phyloP scores from a whole-genome alignment of 1,140 invertebrate genomes.

The Cecropterus lyciades region DNA sequence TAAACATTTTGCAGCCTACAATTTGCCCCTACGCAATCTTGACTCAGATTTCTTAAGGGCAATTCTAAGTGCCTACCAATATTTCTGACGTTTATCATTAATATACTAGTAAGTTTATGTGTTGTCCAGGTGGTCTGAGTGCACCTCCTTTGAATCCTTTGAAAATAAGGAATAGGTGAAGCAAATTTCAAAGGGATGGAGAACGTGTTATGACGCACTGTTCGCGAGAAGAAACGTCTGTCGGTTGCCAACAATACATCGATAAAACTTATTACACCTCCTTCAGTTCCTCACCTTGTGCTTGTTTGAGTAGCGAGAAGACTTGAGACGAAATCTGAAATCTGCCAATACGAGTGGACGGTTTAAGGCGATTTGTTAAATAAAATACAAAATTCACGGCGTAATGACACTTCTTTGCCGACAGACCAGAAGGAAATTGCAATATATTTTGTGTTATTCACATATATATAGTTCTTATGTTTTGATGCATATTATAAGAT shows the following conservation, averaged over 20 bases:
- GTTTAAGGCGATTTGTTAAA: slow-evolving; percentile 27
- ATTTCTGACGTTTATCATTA: slow-evolving; percentile 25
- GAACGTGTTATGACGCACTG: slow-evolving; percentile 64
- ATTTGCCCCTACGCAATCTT: slow-evolving; percentile 27
- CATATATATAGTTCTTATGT: no score
- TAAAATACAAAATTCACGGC: slow-evolving; percentile 17
- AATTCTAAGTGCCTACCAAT: slow-evolving; percentile 38
- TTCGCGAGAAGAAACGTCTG: slow-evolving; percentile 52
- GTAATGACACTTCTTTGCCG: slow-evolving; percentile 9
- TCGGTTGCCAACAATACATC: slow-evolving; percentile 68
- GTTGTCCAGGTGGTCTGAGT: slow-evolving; percentile 54
- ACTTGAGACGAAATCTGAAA: slow-evolving; percentile 36
- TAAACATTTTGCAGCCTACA: slow-evolving; percentile 7
- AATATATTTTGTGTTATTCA: not conserved
- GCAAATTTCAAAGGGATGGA: slow-evolving; percentile 67
- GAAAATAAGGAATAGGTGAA: slow-evolving; percentile 67
- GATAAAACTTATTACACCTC: slow-evolving; percentile 71
- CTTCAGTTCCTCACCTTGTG: slow-evolving; percentile 50
- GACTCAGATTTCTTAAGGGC: slow-evolving; percentile 9
- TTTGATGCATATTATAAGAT: no score
- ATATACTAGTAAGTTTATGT: slow-evolving; percentile 52
- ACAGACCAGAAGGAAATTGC: not conserved
- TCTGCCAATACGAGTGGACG: slow-evolving; percentile 22
- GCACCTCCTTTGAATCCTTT: slow-evolving; percentile 47
- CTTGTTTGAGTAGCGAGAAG: slow-evolving; percentile 57